Percentiles rank a stretch among this genome's conserved stretches.
phyloP scores from a whole-genome alignment of 2,888 invertebrate species.

The Caenorhabditis sp. region DNA sequence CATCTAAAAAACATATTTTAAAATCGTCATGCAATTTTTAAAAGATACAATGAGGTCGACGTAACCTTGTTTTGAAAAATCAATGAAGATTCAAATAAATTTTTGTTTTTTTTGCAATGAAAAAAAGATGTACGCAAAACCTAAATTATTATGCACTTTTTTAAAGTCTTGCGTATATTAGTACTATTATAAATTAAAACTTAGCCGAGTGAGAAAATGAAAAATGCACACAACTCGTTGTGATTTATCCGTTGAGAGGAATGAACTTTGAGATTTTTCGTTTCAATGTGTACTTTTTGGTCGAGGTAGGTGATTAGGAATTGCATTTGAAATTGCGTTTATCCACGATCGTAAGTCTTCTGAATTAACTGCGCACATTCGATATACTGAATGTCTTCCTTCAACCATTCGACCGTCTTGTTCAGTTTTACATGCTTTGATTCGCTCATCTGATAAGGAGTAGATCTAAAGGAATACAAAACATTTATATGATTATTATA shows the following conservation, averaged over 20 bases:
- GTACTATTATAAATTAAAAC: background rate
- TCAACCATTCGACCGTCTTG: slow-evolving; percentile 86
- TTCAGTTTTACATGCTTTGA: slow-evolving; percentile 58
- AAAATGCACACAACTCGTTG: background rate
- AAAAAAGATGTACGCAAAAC: background rate
- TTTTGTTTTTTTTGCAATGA: background rate
- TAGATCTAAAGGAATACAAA: slow-evolving; percentile 44
- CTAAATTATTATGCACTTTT: background rate
- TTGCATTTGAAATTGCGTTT: slow-evolving; percentile 42
- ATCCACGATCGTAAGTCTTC: slow-evolving; percentile 57
- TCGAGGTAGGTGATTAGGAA: slow-evolving; percentile 33
- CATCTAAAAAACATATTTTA: slow-evolving; percentile 15
- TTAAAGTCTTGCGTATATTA: background rate
- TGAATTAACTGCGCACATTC: slow-evolving; percentile 90
- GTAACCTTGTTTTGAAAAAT: background rate
- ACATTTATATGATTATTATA: background rate
- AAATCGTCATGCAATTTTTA: background rate
- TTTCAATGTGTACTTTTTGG: slow-evolving; percentile 49
- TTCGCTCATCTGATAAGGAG: slow-evolving; percentile 51
- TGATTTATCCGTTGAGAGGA: background rate
- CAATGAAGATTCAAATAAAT: slow-evolving; percentile 6
- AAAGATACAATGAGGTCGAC: background rate
- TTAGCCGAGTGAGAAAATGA: background rate
- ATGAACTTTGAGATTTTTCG: background rate
- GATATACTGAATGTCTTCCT: slow-evolving; percentile 76